Evolutionary conservation across 2,888 invertebrate genomes (phyloP).

Genomic region (Dascillus cervinus): DNA sequence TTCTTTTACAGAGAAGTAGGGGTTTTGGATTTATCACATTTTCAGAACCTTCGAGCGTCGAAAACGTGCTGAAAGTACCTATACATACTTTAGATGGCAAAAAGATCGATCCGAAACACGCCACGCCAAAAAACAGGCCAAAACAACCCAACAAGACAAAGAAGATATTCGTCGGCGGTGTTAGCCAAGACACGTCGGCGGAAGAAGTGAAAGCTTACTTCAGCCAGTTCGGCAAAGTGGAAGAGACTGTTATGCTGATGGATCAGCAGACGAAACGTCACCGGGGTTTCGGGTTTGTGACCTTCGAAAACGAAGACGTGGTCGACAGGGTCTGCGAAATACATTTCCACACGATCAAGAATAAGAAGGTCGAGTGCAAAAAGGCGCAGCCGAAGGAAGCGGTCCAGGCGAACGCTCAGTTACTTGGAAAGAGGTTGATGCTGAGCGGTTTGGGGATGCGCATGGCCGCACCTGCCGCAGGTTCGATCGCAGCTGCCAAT

Average conservation of each 20-base stretch:
- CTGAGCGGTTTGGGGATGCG: constrained; percentile 64
- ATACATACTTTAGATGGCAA: constrained; percentile 88
- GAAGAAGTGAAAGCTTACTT: constrained; percentile 88
- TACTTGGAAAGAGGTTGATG: constrained; percentile 61
- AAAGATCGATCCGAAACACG: constrained; percentile 91
- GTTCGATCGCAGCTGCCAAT: constrained; percentile 49
- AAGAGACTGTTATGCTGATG: constrained; percentile 90
- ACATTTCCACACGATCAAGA: constrained; percentile 87
- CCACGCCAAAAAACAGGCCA: constrained; percentile 83
- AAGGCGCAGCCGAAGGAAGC: constrained; percentile 89
- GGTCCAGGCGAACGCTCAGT: constrained; percentile 63
- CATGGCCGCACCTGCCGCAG: constrained; percentile 51
- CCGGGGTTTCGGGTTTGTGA: constrained; percentile 86
- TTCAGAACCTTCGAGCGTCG: constrained; percentile 82
- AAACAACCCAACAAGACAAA: constrained; percentile 81
- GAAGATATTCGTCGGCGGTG: constrained; percentile 89
- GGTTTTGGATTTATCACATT: constrained; percentile 93
- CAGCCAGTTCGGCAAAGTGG: constrained; percentile 82
- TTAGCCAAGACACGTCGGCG: constrained; percentile 85
- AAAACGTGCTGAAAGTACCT: constrained; percentile 84
- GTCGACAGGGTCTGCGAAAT: constrained; percentile 91
- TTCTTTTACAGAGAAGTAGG: constrained; percentile 73
- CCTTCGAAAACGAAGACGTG: constrained; percentile 85
- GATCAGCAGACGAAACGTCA: constrained; percentile 89
- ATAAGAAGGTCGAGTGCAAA: constrained; percentile 86